These are phyloP conservation scores for Drosophila anceps DNA, from an alignment of 2,888 invertebrate species.

Conservation along the genomic window DNA sequence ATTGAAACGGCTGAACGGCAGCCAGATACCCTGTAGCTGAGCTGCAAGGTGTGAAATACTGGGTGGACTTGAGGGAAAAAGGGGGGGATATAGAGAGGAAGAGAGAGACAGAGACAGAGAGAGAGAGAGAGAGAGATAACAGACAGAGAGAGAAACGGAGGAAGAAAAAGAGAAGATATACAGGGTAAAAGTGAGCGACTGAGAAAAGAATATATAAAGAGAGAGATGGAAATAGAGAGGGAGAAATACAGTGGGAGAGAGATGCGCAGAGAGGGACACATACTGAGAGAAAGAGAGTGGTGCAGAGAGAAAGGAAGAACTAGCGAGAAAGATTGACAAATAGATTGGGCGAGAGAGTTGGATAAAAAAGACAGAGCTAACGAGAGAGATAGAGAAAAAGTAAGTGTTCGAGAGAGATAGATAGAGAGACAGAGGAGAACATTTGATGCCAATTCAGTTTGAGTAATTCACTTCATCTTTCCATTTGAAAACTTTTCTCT, in stretches of 20 bases:
- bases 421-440: neutral
- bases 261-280: no score
- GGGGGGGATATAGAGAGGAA: neutral
- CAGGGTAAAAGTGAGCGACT: neutral
- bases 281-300: neutral
- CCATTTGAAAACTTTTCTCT: neutral
- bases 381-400: neutral
- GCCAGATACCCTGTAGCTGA: slow-evolving; percentile 13
- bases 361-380: no score
- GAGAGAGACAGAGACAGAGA: neutral
- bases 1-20: neutral
- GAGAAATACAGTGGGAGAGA: neutral
- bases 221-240: neutral
- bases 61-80: no score
- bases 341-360: no score
- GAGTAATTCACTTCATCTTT: neutral
- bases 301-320: neutral
- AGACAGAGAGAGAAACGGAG: neutral
- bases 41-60: neutral
- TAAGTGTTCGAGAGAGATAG: neutral
- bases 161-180: neutral
- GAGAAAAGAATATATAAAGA: neutral
- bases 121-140: neutral
- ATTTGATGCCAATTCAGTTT: no score
- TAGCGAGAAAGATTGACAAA: neutral